Base-by-base conservation (phyloP, 1,140 invertebrate species). In the Drosophila jambulina region DNA sequence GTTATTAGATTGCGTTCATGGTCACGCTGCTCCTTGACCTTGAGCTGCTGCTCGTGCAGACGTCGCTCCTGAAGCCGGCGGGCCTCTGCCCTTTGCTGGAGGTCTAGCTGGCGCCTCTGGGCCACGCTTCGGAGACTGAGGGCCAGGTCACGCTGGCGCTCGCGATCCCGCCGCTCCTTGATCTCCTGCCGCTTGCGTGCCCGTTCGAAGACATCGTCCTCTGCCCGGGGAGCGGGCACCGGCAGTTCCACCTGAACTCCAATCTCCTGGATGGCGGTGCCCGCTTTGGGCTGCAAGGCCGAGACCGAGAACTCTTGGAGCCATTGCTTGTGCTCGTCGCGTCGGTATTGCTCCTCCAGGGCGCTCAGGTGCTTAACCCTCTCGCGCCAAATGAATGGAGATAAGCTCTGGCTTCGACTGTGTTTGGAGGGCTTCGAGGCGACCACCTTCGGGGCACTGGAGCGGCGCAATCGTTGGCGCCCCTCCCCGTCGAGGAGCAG, bases 11-110 rank as follows among this genome's bases (percentile, higher is more conserved):
- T 12, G 27, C 38, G 62, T 19, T 64, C 62, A 13, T 62, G n/a
- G 17, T 65, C 57, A 4, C 27, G 62, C 0, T 13, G 62, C 29
- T 62, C 38, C 38, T 62, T 62, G 5, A 65, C 57, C 29, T 62
- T 62, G 7, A 12, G 21, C 27, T 62, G 29, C 38, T 43, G 38
- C 17, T 65, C 21, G 6, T 2, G 17, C 9, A 65, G 23, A 4
- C 13, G 36, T 9, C 17, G 36, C 17, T 61, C 56, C 4, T 27
- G 17, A 4, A 15, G 8, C 21, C 25, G 38, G 12, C 27, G 62
- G 3, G 17, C 38, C 27, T 62, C 32, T 15, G 42, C 27, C 27
- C n/a, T 23, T 4, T n/a, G 15, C 27, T 64, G 19, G 5, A 4
- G 15, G 2, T 64, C 57, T 2, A 32, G n/a, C 3, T 19, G 21